These are phyloP conservation scores for Solenopsis invicta DNA, from an alignment of 1,140 invertebrate species.

Conservation along the genomic window DNA sequence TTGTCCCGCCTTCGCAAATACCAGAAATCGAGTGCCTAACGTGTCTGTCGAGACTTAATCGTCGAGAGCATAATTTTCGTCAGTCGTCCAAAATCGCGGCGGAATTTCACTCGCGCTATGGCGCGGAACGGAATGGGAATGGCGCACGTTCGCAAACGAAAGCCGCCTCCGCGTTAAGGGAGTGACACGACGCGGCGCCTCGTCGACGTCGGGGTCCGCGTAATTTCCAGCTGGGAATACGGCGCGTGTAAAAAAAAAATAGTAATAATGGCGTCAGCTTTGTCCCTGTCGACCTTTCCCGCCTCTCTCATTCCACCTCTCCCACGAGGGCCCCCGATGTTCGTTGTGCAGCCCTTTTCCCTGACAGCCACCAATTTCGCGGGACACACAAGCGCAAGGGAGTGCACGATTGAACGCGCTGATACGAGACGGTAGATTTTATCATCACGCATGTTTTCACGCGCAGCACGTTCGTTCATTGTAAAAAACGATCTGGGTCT, in stretches of 20 bases:
- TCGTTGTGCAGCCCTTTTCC: conserved; percentile 55
- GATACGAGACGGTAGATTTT: conserved; percentile 73
- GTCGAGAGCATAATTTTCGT: conserved; percentile 58
- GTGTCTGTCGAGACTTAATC: conserved; percentile 61
- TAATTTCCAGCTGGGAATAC: conserved; percentile 71
- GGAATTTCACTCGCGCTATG: conserved; percentile 40
- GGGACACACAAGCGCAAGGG: conserved; percentile 65
- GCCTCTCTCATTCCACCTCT: conserved; percentile 22
- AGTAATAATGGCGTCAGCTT: conserved; percentile 73
- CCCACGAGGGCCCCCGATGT: conserved; percentile 33
- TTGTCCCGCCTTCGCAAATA: conserved; percentile 44
- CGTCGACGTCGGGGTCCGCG: conserved; percentile 43
- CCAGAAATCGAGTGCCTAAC: conserved; percentile 61
- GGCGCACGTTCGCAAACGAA: conserved; percentile 44
- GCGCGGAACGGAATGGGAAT: conserved; percentile 49
- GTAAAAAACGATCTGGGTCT: conserved; percentile 74
- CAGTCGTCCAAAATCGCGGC: conserved; percentile 58
- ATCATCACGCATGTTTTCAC: conserved; percentile 73
- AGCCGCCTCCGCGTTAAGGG: conserved; percentile 36
- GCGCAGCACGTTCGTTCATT: conserved; percentile 74
- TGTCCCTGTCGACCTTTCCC: conserved; percentile 64
- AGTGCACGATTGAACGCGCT: conserved; percentile 60
- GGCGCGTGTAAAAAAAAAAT: conserved; percentile 70
- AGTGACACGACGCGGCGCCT: conserved; percentile 20
- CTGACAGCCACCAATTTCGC: conserved; percentile 57